A percentile compares a stretch with the other conserved stretches of the same genome.
phyloP scores from a whole-genome alignment of 1,140 invertebrate species.

The Spodoptera frugiperda region DNA sequence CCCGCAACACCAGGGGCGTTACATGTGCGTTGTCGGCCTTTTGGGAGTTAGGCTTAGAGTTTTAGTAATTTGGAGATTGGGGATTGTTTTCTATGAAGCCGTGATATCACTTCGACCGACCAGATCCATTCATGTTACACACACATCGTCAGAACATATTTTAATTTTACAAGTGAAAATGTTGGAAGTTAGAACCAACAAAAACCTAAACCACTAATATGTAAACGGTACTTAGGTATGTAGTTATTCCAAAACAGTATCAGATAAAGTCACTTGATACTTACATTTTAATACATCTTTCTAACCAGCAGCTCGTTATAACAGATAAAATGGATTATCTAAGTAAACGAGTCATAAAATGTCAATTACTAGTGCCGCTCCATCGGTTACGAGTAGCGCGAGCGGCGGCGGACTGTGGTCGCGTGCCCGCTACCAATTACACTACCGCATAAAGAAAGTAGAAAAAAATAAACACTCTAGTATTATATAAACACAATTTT shows the following conservation, averaged over 20 bases:
- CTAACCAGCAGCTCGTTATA: slow-evolving; percentile 8
- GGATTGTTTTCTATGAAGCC: too few species aligned
- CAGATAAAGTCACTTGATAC: neutral
- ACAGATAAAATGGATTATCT: slow-evolving; percentile 31
- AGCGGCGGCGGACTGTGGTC: slow-evolving; percentile 7
- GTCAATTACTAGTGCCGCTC: slow-evolving; percentile 41
- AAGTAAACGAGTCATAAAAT: slow-evolving; percentile 45
- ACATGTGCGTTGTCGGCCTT: too few species aligned
- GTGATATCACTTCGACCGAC: too few species aligned
- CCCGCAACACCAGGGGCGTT: too few species aligned
- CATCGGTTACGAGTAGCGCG: slow-evolving; percentile 20
- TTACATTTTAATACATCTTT: neutral
- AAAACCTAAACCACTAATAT: neutral
- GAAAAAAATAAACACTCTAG: slow-evolving; percentile 6
- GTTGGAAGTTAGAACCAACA: too few species aligned
- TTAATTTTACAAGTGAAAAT: too few species aligned
- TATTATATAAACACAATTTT: slow-evolving; percentile 13
- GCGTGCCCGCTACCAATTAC: slow-evolving; percentile 42
- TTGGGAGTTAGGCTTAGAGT: too few species aligned
- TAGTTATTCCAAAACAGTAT: neutral
- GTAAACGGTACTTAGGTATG: neutral
- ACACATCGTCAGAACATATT: too few species aligned
- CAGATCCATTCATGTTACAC: too few species aligned
- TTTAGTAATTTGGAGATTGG: too few species aligned
- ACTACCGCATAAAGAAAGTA: slow-evolving; percentile 25